Evolutionary conservation across 2,797 vertebrate genomes (phyloP).

Genomic region (Premnoplex brunnescens): DNA sequence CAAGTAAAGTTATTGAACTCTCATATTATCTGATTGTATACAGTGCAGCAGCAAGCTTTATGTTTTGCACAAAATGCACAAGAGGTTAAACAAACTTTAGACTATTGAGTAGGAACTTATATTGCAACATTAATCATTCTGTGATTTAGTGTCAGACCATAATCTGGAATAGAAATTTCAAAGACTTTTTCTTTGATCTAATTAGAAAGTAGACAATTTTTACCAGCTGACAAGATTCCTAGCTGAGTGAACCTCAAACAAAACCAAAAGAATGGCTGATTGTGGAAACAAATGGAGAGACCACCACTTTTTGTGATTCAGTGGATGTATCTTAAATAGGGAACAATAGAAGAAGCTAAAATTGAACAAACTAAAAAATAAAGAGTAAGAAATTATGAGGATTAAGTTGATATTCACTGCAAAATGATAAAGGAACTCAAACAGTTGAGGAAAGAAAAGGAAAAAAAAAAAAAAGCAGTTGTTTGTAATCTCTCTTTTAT

Average conservation of each 20-base stretch:
- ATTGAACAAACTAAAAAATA: not conserved
- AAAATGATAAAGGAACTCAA: not conserved
- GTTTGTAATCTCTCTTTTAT: not conserved
- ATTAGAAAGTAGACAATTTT: not conserved
- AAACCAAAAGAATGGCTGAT: not conserved
- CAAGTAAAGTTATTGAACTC: not conserved
- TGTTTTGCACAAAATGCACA: not conserved
- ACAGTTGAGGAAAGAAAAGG: rapidly evolving
- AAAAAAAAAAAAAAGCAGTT: rapidly evolving
- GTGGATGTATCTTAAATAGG: not conserved
- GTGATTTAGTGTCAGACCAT: not conserved
- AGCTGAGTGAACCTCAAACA: not conserved
- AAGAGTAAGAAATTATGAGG: not conserved
- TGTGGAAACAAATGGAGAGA: not conserved
- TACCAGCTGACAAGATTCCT: not conserved
- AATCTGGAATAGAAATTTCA: not conserved
- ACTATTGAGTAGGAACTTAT: not conserved
- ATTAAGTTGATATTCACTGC: not conserved
- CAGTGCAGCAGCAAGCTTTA: not conserved
- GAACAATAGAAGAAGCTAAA: not conserved
- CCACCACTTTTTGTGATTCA: not conserved
- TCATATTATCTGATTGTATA: not conserved
- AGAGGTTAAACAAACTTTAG: not conserved
- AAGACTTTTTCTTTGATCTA: not conserved
- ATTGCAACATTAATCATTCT: not conserved